phyloP scores from a whole-genome alignment of 2,113 vertebrate species.

The Cranoglanis bouderius region DNA sequence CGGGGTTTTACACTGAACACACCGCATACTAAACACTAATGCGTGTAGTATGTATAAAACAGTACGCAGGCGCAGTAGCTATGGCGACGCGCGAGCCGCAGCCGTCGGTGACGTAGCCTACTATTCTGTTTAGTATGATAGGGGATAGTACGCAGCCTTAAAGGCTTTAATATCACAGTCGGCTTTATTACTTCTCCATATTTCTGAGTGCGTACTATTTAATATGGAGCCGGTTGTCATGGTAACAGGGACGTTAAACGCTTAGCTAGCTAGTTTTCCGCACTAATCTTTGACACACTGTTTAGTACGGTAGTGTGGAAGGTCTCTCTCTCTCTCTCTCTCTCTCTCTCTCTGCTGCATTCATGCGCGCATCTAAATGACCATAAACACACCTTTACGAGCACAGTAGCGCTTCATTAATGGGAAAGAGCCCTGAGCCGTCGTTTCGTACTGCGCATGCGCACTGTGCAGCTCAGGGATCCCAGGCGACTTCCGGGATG shows the following conservation, averaged over 20 bases:
- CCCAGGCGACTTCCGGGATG: constrained; percentile 8
- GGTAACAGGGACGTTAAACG: background rate
- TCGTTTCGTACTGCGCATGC: background rate
- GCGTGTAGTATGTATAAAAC: background rate
- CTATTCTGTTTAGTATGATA: background rate
- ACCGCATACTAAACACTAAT: background rate
- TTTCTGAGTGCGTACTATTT: background rate
- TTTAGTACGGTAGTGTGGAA: background rate
- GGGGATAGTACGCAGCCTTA: background rate
- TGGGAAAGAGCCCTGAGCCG: background rate
- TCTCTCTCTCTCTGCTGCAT: background rate
- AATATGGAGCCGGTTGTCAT: background rate
- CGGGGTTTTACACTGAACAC: background rate
- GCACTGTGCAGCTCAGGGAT: background rate
- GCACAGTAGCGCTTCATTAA: background rate
- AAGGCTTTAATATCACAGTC: background rate
- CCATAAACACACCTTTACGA: background rate
- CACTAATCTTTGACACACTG: background rate
- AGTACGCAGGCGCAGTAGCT: background rate
- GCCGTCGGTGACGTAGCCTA: background rate
- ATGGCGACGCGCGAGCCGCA: background rate
- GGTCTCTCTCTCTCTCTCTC: background rate
- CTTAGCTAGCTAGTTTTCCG: background rate
- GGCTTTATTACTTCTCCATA: background rate
- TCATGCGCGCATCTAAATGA: background rate